Base-by-base conservation (phyloP, 2,888 invertebrate species). In the Odontocolon sp. region DNA sequence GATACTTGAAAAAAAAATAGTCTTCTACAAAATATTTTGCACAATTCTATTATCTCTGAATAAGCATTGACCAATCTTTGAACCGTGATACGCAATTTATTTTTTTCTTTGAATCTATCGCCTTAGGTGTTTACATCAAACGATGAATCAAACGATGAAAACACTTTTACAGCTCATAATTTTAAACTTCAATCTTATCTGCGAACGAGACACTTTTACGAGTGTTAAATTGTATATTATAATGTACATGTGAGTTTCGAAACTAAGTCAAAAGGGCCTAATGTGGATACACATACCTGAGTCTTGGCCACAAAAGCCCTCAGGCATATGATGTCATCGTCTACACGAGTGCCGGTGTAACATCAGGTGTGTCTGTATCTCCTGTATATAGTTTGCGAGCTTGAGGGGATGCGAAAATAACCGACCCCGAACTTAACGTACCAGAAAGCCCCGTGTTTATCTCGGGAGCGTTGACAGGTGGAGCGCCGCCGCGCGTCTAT, bases 401-500 rank as follows among this genome's bases (percentile, higher is more conserved):
- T n/a, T n/a, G n/a, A n/a, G n/a, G n/a, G 21, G n/a, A 72, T 28
- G 31, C 18, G 47, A 18, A 26, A 71, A 38, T 47, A 72, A 52
- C 45, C 57, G 42, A 64, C 11, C 31, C 45, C 23, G 50, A 68
- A 70, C 31, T 50, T 64, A 76, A 74, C 23, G 54, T 59, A 72
- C 36, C 61, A 56, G 70, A 59, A 61, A 68, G 50, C 40, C 16
- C 36, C 16, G 79, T 82, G 81, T 83, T 83, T 83, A 83, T 84
- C 80, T 81, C 80, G 78, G 73, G 73, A 79, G 76, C 81, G 84
- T 83, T 85, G 86, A 87, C 86, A 86, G 85, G 84, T 84, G 84
- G 82, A 83, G 86, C 85, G 85, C 84, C 85, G 84, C 81, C 85
- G 85, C 86, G 83, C 83, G 82, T 83, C 84, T 85, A 87, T 87